A percentile compares a stretch with the other conserved stretches of the same genome.
Evolutionary conservation across 2,888 invertebrate species (phyloP).

Genomic region (Lasioglossum figueresi): DNA sequence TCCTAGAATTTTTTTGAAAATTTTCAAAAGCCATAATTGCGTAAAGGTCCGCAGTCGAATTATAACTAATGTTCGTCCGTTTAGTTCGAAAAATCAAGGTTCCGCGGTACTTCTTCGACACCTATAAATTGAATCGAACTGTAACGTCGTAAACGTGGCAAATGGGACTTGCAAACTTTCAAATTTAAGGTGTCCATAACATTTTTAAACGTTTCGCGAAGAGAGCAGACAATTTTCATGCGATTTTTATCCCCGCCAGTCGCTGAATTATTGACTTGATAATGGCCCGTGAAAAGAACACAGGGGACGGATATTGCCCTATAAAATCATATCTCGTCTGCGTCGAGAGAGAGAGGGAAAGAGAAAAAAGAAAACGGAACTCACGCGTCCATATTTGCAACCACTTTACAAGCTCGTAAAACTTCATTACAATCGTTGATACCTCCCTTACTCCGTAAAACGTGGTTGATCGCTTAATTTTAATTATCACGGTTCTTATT

Average conservation of each 20-base stretch:
- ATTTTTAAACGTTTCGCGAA: not conserved
- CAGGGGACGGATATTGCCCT: conserved; percentile 59
- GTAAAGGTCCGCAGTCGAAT: too few species aligned
- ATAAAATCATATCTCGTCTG: conserved; percentile 60
- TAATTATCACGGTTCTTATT: conserved; percentile 18
- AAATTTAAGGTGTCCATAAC: not conserved
- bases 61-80: not conserved
- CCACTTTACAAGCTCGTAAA: conserved; percentile 54
- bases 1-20: too few species aligned
- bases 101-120: not conserved
- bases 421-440: conserved; percentile 47
- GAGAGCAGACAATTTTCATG: not conserved
- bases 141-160: not conserved
- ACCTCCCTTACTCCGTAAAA: not conserved
- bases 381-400: conserved; percentile 30
- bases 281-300: conserved; percentile 50
- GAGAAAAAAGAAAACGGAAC: conserved; percentile 31
- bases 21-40: too few species aligned
- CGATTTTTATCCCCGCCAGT: conserved; percentile 21
- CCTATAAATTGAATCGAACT: not conserved
- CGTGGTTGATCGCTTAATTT: conserved; percentile 5
- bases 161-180: not conserved
- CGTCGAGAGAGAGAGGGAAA: not conserved
- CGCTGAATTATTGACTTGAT: conserved; percentile 55
- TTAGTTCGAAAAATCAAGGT: not conserved